A percentile compares a stretch with the other conserved stretches of the same genome.
Evolutionary conservation across 2,888 invertebrate species (phyloP).

Genomic region (Aromia moschata): DNA sequence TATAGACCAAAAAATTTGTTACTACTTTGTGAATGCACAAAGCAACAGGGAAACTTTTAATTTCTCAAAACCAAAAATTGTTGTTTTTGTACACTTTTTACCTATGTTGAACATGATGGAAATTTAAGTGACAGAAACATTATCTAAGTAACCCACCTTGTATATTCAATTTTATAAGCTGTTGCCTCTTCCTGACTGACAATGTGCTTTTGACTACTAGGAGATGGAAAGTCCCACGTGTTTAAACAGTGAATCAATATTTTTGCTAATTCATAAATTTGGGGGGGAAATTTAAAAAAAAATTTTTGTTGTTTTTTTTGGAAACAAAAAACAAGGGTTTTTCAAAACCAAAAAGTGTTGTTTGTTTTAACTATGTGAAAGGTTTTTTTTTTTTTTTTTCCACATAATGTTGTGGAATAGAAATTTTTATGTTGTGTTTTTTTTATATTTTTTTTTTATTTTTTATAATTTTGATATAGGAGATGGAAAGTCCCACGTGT

Average conservation of each 20-base stretch:
- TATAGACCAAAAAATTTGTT: constrained; percentile 89
- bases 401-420: constrained; percentile 90
- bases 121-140: background rate
- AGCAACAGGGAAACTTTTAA: too few species aligned
- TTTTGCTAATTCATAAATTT: too few species aligned
- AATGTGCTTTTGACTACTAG: constrained; percentile 80
- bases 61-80: too few species aligned
- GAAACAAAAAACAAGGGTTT: too few species aligned
- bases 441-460: constrained; percentile 78
- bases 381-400: too few species aligned
- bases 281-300: too few species aligned
- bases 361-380: too few species aligned
- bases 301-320: too few species aligned
- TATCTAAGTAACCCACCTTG: constrained; percentile 66
- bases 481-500: constrained; percentile 94
- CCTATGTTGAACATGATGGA: background rate
- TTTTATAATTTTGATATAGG: constrained; percentile 85
- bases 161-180: constrained; percentile 91
- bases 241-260: constrained; percentile 94
- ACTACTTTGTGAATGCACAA: too few species aligned
- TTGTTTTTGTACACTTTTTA: too few species aligned
- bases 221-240: constrained; percentile 94
- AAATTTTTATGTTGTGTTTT: constrained; percentile 88
- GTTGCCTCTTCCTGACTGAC: constrained; percentile 84
- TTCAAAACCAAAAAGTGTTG: too few species aligned